Evolutionary conservation across 2,888 invertebrate genomes (phyloP).

Genomic region (Helleia helle): DNA sequence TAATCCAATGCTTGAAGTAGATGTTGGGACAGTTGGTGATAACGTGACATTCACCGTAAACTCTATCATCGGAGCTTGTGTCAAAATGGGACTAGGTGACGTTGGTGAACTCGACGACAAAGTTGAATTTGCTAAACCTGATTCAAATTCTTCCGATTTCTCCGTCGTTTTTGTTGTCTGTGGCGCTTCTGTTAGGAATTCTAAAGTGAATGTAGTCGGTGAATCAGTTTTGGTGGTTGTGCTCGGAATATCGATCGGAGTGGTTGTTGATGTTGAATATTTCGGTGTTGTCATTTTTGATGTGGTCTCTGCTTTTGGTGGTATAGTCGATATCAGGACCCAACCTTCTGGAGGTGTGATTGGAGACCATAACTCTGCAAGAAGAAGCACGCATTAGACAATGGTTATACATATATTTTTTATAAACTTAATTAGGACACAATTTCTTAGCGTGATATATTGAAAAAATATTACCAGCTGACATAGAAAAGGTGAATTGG

Average conservation of each 20-base stretch:
- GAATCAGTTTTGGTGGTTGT: conserved; percentile 25
- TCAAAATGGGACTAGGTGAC: conserved; percentile 17
- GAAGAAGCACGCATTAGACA: too few species aligned
- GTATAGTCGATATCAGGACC: conserved; percentile 68
- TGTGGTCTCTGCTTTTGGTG: conserved; percentile 45
- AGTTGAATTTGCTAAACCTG: too few species aligned
- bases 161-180: conserved; percentile 38
- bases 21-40: conserved; percentile 34
- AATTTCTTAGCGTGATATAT: too few species aligned
- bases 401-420: too few species aligned
- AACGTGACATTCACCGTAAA: conserved; percentile 55
- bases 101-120: conserved; percentile 15
- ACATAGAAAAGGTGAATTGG: too few species aligned
- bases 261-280: conserved; percentile 26
- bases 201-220: conserved; percentile 23
- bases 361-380: conserved; percentile 68
- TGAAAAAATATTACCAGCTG: too few species aligned
- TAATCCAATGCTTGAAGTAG: conserved; percentile 34
- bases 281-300: conserved; percentile 24
- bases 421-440: too few species aligned
- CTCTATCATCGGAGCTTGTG: conserved; percentile 33
- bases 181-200: conserved; percentile 25
- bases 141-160: conserved; percentile 20
- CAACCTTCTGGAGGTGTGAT: conserved; percentile 79
- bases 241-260: conserved; percentile 26